Conservation (phyloP, 2,888 invertebrate genomes). For the Epirrhoe alternata region DNA sequence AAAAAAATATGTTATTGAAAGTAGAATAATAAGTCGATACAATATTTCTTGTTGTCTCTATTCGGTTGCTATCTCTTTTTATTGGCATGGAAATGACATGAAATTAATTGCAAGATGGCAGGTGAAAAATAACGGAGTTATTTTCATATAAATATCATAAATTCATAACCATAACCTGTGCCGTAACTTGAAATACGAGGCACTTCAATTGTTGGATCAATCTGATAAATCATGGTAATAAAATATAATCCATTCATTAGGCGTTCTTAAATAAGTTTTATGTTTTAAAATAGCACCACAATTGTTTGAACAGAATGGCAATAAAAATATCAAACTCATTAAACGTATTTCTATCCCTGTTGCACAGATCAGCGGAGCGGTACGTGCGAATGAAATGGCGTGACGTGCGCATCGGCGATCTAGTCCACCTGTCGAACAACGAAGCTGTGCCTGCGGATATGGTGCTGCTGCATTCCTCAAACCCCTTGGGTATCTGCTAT, state of each 20-base stretch:
- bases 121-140: no score
- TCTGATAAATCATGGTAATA: constrained; percentile 32
- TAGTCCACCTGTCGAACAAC: constrained; percentile 98
- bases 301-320: constrained; percentile 36
- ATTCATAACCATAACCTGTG: not conserved
- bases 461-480: constrained; percentile 94
- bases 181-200: constrained; percentile 16
- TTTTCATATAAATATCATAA: constrained; percentile 7
- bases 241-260: constrained; percentile 18
- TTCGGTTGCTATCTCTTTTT: no score
- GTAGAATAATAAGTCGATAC: no score
- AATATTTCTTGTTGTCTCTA: no score
- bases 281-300: constrained; percentile 33
- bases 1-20: no score
- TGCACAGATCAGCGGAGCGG: constrained; percentile 89
- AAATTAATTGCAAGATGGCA: no score
- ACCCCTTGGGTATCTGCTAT: constrained; percentile 94
- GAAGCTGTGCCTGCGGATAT: constrained; percentile 98
- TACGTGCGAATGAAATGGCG: constrained; percentile 95
- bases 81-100: no score
- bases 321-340: constrained; percentile 38
- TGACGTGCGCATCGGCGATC: constrained; percentile 95
- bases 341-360: constrained; percentile 37
- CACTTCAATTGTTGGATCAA: constrained; percentile 18
- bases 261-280: constrained; percentile 20